These are phyloP conservation scores for Amblyopsis rosae DNA, from an alignment of 2,113 vertebrate genomes.

Conservation along the genomic window DNA sequence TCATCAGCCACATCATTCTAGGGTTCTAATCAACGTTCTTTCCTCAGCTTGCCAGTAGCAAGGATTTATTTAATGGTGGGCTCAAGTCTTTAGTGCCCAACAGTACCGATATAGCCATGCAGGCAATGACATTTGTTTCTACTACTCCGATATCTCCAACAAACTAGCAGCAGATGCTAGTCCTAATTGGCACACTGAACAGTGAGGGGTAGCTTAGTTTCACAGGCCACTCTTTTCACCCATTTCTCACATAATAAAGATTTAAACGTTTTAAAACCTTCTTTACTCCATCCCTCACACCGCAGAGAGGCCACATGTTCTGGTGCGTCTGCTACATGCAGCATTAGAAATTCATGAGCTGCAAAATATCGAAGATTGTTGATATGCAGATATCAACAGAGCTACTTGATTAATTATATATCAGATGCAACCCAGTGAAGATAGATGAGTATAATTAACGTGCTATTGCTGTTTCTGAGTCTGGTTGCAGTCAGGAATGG, in stretches of 20 bases:
- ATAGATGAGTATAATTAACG: conserved; percentile 65
- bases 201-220: conserved; percentile 18
- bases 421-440: conserved; percentile 60
- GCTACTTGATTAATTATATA: conserved; percentile 71
- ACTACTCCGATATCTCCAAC: conserved; percentile 27
- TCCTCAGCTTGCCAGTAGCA: conserved; percentile 7
- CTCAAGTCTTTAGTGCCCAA: conserved; percentile 16
- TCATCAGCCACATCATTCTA: neutral
- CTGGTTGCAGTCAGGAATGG: conserved; percentile 31
- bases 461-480: conserved; percentile 38
- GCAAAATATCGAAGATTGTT: conserved; percentile 65
- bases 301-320: conserved; percentile 36
- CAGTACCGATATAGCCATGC: conserved; percentile 15
- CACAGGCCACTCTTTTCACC: neutral
- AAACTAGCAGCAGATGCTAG: conserved; percentile 19
- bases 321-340: conserved; percentile 46
- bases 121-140: neutral
- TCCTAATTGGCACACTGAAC: conserved; percentile 35
- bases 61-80: conserved; percentile 16
- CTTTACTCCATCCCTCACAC: conserved; percentile 27
- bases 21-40: neutral
- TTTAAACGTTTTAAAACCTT: conserved; percentile 33
- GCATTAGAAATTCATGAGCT: conserved; percentile 63
- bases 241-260: conserved; percentile 30
- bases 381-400: conserved; percentile 65